Evolutionary conservation across 2,888 invertebrate genomes (phyloP).

Genomic region (Stegana nigrithorax): DNA sequence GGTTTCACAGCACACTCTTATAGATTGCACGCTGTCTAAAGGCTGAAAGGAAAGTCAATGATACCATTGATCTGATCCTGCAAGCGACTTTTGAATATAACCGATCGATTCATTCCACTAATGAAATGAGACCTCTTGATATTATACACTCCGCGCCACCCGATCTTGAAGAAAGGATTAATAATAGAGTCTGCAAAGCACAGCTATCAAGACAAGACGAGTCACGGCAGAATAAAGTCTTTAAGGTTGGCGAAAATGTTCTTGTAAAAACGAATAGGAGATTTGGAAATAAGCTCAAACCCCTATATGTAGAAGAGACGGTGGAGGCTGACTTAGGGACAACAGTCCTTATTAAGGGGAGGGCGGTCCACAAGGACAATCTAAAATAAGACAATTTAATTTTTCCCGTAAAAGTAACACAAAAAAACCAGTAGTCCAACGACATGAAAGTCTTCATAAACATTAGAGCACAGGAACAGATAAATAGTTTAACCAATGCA

Average conservation of each 20-base stretch:
- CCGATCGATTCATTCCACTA: conserved; percentile 18
- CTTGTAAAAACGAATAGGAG: neutral
- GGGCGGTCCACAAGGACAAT: too few relatives aligned
- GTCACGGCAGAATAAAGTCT: neutral
- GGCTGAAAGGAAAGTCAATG: neutral
- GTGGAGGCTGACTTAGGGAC: too few relatives aligned
- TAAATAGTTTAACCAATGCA: too few relatives aligned
- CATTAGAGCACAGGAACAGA: too few relatives aligned
- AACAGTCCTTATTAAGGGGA: too few relatives aligned
- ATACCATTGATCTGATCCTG: neutral
- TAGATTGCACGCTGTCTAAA: neutral
- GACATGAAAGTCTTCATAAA: too few relatives aligned
- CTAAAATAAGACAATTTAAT: too few relatives aligned
- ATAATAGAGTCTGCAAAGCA: neutral
- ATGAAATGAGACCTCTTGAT: neutral
- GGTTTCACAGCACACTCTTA: conserved; percentile 10
- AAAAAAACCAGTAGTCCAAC: too few relatives aligned
- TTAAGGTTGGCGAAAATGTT: neutral
- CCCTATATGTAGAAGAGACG: too few relatives aligned
- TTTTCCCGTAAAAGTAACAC: too few relatives aligned
- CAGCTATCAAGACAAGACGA: too few relatives aligned
- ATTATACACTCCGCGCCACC: neutral
- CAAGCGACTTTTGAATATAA: conserved; percentile 22
- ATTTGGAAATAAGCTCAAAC: too few relatives aligned
- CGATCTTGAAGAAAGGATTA: neutral